Base-by-base conservation (phyloP, 2,888 invertebrate genomes). In the Nezara viridula region DNA sequence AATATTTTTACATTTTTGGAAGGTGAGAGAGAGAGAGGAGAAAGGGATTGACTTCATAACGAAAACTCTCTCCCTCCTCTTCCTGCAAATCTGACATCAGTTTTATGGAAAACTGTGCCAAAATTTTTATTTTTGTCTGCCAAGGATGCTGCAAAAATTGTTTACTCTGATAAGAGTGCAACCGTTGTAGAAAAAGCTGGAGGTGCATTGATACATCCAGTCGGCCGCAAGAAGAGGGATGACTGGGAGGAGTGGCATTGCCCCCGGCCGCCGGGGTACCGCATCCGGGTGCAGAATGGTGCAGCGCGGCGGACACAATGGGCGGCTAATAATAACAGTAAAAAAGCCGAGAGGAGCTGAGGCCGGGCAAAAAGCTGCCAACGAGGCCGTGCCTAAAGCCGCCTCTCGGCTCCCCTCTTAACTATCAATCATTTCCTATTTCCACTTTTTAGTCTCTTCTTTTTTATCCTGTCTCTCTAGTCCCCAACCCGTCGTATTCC, bases 251-350 rank as follows among this genome's bases (percentile, higher is more conserved):
- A 40, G 44, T 47, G 81, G 44, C 81, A 81, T 7, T 47, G 81
- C 44, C 81, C 77, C n/a, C 81, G 40, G 10, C 44, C 10, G 44
- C 44, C 7, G 10, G 44, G 77, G 81, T 44, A 44, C 44, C 81
- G 81, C 81, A 81, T 81, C 81, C 81, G 81, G 81, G 81, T 81
- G 81, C 81, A 81, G 81, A 81, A 47, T 81, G 81, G 81, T 81
- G 81, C 81, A 81, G 44, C 44, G 40, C 44, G 44, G 4, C 10
- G 14, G n/a, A 7, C n/a, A 81, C 81, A 81, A 81, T 44, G n/a
- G 81, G 40, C 40, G 81, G 44, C 44, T 81, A 44, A 81, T 81
- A 81, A 81, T 81, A 81, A 81, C 81, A 81, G 81, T 81, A 81
- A 81, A 81, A 81, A 81, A 81, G 40, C 81, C 5, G 40, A 81